Evolutionary conservation across 2,888 invertebrate species (phyloP).

Genomic region (Mythimna impura): DNA sequence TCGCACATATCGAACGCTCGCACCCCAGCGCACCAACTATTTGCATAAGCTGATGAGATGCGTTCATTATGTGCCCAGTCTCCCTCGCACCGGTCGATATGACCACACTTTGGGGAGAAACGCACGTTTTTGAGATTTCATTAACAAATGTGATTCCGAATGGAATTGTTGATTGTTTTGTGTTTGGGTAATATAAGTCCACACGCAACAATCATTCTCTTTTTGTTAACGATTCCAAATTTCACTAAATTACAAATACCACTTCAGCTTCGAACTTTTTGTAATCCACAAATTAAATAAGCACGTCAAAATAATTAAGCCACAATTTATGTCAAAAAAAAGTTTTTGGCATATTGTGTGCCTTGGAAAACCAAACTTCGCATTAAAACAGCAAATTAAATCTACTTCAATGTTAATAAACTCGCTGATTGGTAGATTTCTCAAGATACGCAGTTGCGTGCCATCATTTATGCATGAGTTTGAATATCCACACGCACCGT

Average conservation of each 20-base stretch:
- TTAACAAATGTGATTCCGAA: constrained; percentile 26
- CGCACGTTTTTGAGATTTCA: constrained; percentile 40
- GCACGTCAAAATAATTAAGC: neutral
- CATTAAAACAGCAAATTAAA: neutral
- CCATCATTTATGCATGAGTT: constrained; percentile 39
- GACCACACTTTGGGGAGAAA: constrained; percentile 38
- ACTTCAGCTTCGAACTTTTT: neutral
- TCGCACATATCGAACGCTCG: constrained; percentile 20
- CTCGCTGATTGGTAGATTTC: neutral
- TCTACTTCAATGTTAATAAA: neutral
- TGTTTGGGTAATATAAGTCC: neutral
- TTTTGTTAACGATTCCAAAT: neutral
- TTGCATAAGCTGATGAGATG: constrained; percentile 81
- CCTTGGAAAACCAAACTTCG: neutral
- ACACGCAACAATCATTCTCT: neutral
- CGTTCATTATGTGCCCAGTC: constrained; percentile 66
- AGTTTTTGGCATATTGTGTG: too few relatives aligned
- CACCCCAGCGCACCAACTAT: constrained; percentile 61
- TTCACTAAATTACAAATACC: neutral
- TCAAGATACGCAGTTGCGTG: constrained; percentile 32
- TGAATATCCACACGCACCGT: neutral
- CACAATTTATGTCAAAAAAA: neutral
- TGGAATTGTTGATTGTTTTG: constrained; percentile 5
- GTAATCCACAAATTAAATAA: neutral
- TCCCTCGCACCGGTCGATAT: constrained; percentile 44